These are phyloP conservation scores for Nycticorax nycticorax DNA, from an alignment of 2,113 vertebrate genomes.

Conservation along the genomic window DNA sequence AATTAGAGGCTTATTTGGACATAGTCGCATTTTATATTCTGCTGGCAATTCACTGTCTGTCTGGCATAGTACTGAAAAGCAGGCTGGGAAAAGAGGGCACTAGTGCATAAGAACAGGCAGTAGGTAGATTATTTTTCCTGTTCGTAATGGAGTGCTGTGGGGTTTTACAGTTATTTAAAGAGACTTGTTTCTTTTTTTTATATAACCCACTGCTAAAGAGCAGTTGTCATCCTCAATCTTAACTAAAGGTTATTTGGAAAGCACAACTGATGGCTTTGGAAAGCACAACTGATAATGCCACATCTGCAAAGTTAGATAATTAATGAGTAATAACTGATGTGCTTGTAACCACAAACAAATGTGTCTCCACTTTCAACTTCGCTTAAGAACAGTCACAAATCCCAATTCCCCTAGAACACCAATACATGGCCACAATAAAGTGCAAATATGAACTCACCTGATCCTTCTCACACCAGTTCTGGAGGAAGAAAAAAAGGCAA, in stretches of 20 bases:
- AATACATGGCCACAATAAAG: background rate
- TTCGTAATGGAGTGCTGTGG: background rate
- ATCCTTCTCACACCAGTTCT: background rate
- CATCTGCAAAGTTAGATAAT: background rate
- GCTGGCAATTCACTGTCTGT: constrained; percentile 53
- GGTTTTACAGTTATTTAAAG: background rate
- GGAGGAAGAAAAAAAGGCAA: background rate
- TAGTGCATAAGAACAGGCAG: background rate
- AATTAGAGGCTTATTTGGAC: constrained; percentile 71
- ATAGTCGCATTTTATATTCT: constrained; percentile 14
- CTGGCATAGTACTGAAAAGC: background rate
- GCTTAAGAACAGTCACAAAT: background rate
- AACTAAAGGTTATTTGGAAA: constrained; percentile 1
- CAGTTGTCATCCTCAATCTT: background rate
- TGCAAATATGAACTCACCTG: background rate
- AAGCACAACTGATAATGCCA: background rate
- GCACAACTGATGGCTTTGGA: background rate
- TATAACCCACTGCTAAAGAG: background rate
- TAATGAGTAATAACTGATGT: background rate
- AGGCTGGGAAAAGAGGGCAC: background rate
- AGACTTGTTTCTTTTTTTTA: background rate
- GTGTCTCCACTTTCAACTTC: background rate
- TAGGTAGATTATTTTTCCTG: background rate
- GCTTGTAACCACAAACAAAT: background rate
- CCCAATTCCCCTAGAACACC: background rate